Evolutionary conservation across 2,888 invertebrate species (phyloP).

Genomic region (Shargacucullia verbasci): DNA sequence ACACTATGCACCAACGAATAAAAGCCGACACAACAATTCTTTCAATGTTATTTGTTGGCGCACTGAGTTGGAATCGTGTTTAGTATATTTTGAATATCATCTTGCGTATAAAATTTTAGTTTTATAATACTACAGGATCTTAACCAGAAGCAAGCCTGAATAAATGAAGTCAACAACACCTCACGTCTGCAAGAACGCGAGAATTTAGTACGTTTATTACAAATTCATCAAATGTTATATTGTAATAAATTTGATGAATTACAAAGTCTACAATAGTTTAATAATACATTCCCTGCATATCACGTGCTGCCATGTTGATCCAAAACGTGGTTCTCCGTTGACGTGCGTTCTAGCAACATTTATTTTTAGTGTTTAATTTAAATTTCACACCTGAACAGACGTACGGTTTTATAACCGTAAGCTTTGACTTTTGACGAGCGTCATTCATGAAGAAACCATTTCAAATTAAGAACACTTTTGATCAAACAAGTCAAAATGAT

Average conservation of each 20-base stretch:
- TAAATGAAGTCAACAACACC: background rate
- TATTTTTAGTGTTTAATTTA: slow-evolving; percentile 25
- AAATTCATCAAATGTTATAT: too few relatives aligned
- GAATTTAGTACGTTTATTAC: too few relatives aligned
- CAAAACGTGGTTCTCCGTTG: slow-evolving; percentile 5
- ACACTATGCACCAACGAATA: slow-evolving; percentile 21
- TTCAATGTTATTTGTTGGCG: slow-evolving; percentile 35
- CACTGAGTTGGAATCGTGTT: slow-evolving; percentile 11
- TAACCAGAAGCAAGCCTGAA: too few relatives aligned
- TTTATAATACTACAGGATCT: too few relatives aligned
- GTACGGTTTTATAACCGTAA: slow-evolving; percentile 3
- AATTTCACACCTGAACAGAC: slow-evolving; percentile 20
- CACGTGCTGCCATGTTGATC: slow-evolving; percentile 8
- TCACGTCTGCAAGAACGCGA: too few relatives aligned
- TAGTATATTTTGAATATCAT: too few relatives aligned
- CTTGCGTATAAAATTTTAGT: too few relatives aligned
- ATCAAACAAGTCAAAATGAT: slow-evolving; percentile 30
- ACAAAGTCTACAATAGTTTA: slow-evolving; percentile 6
- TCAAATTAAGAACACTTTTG: slow-evolving; percentile 39
- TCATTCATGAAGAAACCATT: slow-evolving; percentile 17
- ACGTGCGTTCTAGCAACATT: slow-evolving; percentile 11
- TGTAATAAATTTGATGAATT: background rate
- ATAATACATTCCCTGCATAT: background rate
- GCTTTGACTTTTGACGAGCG: slow-evolving; percentile 10
- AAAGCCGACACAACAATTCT: slow-evolving; percentile 22